Percentiles rank a stretch among this genome's conserved stretches.
Evolutionary conservation across 1,140 invertebrate genomes (phyloP).

Genomic region (Zaprionus inermis): DNA sequence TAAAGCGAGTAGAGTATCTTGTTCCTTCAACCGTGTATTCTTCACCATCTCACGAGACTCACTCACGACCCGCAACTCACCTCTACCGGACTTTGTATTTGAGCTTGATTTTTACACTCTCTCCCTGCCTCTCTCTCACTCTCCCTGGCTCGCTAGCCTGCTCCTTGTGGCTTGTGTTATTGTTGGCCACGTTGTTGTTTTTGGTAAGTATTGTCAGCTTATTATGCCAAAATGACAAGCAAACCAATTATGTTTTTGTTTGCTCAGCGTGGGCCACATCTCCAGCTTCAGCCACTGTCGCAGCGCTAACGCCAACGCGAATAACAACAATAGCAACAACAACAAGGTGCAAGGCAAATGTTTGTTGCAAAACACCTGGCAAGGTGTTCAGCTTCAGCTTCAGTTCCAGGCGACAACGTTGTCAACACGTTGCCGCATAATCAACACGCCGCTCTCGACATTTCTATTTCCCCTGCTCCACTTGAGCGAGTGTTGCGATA

Average conservation of each 20-base stretch:
- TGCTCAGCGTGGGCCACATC: slow-evolving; percentile 60
- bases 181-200: slow-evolving; percentile 35
- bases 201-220: slow-evolving; percentile 64
- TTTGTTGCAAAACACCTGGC: slow-evolving; percentile 32
- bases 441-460: slow-evolving; percentile 37
- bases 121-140: background rate
- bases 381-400: slow-evolving; percentile 19
- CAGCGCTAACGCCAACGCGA: slow-evolving; percentile 10
- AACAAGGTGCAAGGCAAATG: slow-evolving; percentile 22
- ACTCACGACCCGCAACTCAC: slow-evolving; percentile 16
- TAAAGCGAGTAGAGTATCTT: too few species aligned
- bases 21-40: background rate
- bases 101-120: slow-evolving; percentile 52
- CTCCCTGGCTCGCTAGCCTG: slow-evolving; percentile 1
- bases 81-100: slow-evolving; percentile 47
- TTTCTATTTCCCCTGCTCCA: slow-evolving; percentile 20
- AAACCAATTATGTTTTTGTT: slow-evolving; percentile 81
- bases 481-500: background rate
- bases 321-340: slow-evolving; percentile 4
- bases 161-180: slow-evolving; percentile 16
- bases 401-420: slow-evolving; percentile 2
- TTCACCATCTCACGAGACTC: background rate
- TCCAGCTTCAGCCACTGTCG: background rate
- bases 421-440: slow-evolving; percentile 33
- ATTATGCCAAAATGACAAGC: slow-evolving; percentile 74